Evolutionary conservation across 2,113 vertebrate genomes (phyloP).

Genomic region (Monopterus albus): DNA sequence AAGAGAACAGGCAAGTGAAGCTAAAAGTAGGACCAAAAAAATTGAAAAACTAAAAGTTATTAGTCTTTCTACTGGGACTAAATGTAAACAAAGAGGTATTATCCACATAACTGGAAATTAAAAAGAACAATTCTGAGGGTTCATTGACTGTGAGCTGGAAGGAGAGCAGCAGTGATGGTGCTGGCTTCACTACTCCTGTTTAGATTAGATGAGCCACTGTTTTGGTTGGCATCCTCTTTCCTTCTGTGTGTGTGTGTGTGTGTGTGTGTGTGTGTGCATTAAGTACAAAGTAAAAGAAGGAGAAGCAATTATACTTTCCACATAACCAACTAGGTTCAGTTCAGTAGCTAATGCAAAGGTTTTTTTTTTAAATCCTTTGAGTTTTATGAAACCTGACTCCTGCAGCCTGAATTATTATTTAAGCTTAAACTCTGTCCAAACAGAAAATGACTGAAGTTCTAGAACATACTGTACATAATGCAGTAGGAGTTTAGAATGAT

Average conservation of each 20-base stretch:
- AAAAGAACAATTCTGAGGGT: slow-evolving; percentile 38
- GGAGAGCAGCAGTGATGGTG: slow-evolving; percentile 46
- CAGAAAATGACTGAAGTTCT: not conserved
- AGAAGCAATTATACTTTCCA: slow-evolving; percentile 35
- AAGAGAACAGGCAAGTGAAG: slow-evolving; percentile 17
- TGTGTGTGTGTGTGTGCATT: slow-evolving; percentile 17
- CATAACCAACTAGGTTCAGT: not conserved
- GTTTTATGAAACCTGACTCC: not conserved
- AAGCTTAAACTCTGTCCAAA: not conserved
- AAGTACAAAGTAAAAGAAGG: slow-evolving; percentile 6
- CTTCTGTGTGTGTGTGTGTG: not conserved
- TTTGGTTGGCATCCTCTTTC: slow-evolving; percentile 32
- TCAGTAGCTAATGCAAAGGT: slow-evolving; percentile 5
- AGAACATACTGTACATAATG: not conserved
- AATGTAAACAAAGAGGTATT: slow-evolving; percentile 42
- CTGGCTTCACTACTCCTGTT: slow-evolving; percentile 43
- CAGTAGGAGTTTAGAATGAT: not conserved
- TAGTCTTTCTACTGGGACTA: not conserved
- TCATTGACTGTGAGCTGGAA: slow-evolving; percentile 44
- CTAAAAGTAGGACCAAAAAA: slow-evolving; percentile 1
- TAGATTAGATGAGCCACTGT: slow-evolving; percentile 49
- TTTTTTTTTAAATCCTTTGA: not conserved
- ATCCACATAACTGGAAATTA: slow-evolving; percentile 16
- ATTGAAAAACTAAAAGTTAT: slow-evolving; percentile 19
- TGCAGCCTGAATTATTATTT: not conserved